These are phyloP conservation scores for Coranthus polyacanthus DNA, from an alignment of 2,797 vertebrate genomes.

Conservation along the genomic window DNA sequence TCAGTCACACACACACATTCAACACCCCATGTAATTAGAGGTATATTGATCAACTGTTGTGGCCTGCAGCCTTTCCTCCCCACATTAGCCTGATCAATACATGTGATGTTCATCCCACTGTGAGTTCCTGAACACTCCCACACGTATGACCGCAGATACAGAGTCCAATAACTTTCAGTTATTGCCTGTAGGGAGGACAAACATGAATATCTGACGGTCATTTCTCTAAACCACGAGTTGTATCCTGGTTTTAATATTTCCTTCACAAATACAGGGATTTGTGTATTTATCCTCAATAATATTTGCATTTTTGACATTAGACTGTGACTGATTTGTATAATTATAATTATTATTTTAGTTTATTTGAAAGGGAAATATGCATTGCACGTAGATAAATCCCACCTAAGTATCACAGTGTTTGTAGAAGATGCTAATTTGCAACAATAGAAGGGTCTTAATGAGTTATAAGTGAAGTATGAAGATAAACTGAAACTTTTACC, in stretches of 20 bases:
- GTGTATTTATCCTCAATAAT: too few species aligned
- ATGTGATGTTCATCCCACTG: conserved; percentile 81
- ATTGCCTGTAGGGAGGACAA: conserved; percentile 71
- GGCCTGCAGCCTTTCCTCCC: conserved; percentile 84
- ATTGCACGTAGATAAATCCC: too few species aligned
- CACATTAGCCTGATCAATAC: conserved; percentile 87
- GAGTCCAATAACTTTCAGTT: conserved; percentile 66
- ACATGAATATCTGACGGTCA: conserved; percentile 52
- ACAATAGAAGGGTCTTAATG: too few species aligned
- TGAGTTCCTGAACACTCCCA: conserved; percentile 46
- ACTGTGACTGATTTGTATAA: too few species aligned
- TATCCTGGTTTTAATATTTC: not conserved
- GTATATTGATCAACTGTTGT: conserved; percentile 82
- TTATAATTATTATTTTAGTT: too few species aligned
- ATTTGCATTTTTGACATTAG: too few species aligned
- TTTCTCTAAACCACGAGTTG: conserved; percentile 28
- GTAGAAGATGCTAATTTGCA: too few species aligned
- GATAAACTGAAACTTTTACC: too few species aligned
- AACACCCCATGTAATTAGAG: conserved; percentile 80
- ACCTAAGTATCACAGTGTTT: too few species aligned
- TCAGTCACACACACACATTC: conserved; percentile 44
- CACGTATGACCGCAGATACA: conserved; percentile 25
- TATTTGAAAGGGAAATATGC: too few species aligned
- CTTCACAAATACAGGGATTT: not conserved
- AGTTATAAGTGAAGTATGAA: too few species aligned